Percentiles rank a stretch among this genome's conserved stretches.
Evolutionary conservation across 2,888 invertebrate species (phyloP).

Genomic region (Tetranychus piercei): DNA sequence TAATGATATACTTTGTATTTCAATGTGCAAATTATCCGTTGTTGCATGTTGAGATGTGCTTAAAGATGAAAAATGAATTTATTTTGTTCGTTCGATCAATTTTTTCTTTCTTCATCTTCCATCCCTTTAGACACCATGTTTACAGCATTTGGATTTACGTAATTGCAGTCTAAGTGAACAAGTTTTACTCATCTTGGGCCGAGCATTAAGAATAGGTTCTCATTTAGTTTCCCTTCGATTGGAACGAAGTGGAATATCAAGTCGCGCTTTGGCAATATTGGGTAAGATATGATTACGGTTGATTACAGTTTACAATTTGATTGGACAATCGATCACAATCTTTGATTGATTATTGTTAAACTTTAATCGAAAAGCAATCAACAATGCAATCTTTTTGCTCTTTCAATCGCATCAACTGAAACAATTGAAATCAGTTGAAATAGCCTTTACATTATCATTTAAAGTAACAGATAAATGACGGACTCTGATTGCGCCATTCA

Average conservation of each 20-base stretch:
- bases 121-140: slow-evolving; percentile 44
- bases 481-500: too few relatives aligned
- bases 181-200: slow-evolving; percentile 50
- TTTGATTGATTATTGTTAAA: neutral
- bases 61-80: neutral
- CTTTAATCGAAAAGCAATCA: neutral
- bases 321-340: neutral
- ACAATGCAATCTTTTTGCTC: neutral
- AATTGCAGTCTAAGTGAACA: slow-evolving; percentile 47
- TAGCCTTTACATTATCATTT: too few relatives aligned
- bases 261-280: slow-evolving; percentile 52
- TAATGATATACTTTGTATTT: slow-evolving; percentile 1
- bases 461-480: too few relatives aligned
- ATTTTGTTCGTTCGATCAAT: slow-evolving; percentile 9
- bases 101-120: neutral
- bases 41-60: neutral
- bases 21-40: too few relatives aligned
- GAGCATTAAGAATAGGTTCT: slow-evolving; percentile 50
- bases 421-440: too few relatives aligned
- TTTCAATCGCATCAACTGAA: neutral
- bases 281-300: slow-evolving; percentile 38
- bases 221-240: slow-evolving; percentile 54
- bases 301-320: neutral
- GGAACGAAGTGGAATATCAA: slow-evolving; percentile 54
- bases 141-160: slow-evolving; percentile 48